Evolutionary conservation across 2,888 invertebrate species (phyloP).

Genomic region (Erebia ligea): DNA sequence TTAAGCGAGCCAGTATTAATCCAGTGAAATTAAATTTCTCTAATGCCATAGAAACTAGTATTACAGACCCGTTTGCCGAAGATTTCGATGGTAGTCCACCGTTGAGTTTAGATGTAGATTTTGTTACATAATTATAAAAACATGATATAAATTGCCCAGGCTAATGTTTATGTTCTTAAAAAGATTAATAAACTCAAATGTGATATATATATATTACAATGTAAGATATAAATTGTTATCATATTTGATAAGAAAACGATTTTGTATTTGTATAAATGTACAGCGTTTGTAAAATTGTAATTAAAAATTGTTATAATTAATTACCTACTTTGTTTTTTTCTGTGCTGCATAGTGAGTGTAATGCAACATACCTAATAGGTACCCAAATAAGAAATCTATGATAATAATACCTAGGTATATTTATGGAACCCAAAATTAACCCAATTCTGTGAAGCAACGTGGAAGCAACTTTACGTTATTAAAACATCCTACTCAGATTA

Average conservation of each 20-base stretch:
- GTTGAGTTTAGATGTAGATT: conserved; percentile 61
- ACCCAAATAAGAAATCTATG: no score
- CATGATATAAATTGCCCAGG: not conserved
- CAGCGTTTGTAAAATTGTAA: not conserved
- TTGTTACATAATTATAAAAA: not conserved
- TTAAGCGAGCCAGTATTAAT: conserved; percentile 54
- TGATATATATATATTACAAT: not conserved
- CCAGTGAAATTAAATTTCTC: conserved; percentile 63
- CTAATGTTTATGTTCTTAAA: not conserved
- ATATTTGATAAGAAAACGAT: not conserved
- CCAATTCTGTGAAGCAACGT: no score
- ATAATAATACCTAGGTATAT: no score
- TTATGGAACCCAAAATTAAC: no score
- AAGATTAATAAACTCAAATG: not conserved
- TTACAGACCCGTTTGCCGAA: conserved; percentile 65
- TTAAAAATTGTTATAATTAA: no score
- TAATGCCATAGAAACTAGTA: conserved; percentile 47
- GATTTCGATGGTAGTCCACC: conserved; percentile 75
- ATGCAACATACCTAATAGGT: no score
- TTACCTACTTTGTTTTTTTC: no score
- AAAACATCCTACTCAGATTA: no score
- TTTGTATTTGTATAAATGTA: not conserved
- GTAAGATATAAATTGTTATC: not conserved
- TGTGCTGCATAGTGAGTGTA: no score
- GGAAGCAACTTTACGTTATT: no score